These are phyloP conservation scores for Aphelocoma californica DNA, from an alignment of 2,797 vertebrate genomes.

Conservation along the genomic window DNA sequence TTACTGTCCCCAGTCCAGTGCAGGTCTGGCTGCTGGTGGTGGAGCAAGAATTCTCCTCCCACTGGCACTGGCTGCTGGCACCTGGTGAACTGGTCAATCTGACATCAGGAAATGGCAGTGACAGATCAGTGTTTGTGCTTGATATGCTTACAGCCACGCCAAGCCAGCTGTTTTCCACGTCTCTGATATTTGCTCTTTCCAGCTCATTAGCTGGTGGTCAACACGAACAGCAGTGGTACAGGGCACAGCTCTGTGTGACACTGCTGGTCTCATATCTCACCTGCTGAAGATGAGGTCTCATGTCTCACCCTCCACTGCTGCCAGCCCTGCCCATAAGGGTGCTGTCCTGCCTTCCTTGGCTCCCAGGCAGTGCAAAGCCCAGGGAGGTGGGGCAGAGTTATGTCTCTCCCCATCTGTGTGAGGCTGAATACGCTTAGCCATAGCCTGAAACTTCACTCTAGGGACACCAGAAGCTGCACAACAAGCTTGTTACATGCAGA, in stretches of 20 bases:
- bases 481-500: background rate
- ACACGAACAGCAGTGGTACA: accelerated
- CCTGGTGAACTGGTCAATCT: background rate
- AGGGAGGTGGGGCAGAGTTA: background rate
- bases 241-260: background rate
- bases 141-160: accelerated
- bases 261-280: background rate
- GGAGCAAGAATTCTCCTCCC: background rate
- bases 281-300: background rate
- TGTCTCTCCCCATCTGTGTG: background rate
- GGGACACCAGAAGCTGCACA: background rate
- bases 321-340: background rate
- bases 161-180: background rate
- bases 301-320: background rate
- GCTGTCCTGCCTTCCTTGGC: background rate
- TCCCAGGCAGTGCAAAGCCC: accelerated
- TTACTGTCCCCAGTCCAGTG: background rate
- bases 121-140: background rate
- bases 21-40: accelerated
- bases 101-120: background rate
- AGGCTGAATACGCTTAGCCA: background rate
- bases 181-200: background rate
- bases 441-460: background rate
- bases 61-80: background rate
- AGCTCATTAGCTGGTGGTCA: background rate